Evolutionary conservation across 64 coral and sea anemone genomes (phyloP), one percentile per base, ranked within the genome.

Genomic region (Pachyseris speciosa): DNA sequence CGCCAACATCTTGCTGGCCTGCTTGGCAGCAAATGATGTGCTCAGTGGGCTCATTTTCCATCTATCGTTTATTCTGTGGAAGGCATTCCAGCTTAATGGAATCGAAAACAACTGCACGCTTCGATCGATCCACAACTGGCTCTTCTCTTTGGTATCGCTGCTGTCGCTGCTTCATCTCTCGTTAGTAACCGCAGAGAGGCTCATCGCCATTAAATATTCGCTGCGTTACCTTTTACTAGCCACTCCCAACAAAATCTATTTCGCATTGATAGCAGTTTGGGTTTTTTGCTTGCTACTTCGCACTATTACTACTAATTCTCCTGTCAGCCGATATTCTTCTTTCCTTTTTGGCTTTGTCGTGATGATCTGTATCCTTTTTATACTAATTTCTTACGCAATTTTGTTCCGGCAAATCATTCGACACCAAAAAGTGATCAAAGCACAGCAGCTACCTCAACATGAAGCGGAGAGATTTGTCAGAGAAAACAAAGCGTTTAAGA

Each of bases 361-460:
- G 27, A 27, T 53, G 16, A 29, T 7, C 25, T 77, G 74, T 52
- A 77, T 77, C 33, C 26, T 77, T 19, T 77, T 77, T 77, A 52
- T 77, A 29, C 12, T 77, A 12, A 1, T 19, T 17, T 51, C 74
- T 51, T 77, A 77, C 27, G 74, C 45, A 20, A 20, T 77, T 51
- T 32, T 77, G 13, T 32, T 51, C 44, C 27, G 44, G 31, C 44
- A 77, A 77, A 77, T 77, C 15, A 17, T 13, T 28, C 74, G 74
- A 25, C 74, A 77, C 25, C 74, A 28, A 19, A 19, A 77, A 33
- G 25, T 15, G 9, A 77, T 77, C 28, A 49, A 53, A 5, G 30
- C 44, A 5, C 74, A 77, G 5, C 74, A 77, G 17, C 74, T 32
- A 33, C 8, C 44, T 52, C 44, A 33, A 32, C 25, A 51, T 9